phyloP scores from a whole-genome alignment of 1,140 invertebrate species.

The Thaumetopoea pityocampa region DNA sequence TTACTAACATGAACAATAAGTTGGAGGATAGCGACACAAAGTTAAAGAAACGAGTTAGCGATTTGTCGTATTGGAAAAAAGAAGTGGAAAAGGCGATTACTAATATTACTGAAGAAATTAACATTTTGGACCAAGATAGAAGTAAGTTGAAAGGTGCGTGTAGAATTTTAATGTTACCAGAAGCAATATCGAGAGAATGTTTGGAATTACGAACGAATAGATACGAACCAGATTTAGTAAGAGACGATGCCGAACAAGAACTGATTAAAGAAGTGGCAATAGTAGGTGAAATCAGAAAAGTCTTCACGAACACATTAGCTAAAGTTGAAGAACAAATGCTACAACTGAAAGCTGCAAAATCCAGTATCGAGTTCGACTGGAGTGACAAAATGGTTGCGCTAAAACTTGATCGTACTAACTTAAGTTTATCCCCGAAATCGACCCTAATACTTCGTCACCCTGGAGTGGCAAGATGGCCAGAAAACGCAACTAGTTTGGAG shows the following conservation, averaged over 20 bases:
- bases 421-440: slow-evolving; percentile 78
- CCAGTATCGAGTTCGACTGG: slow-evolving; percentile 89
- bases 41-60: slow-evolving; percentile 77
- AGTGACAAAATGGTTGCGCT: slow-evolving; percentile 89
- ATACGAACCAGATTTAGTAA: slow-evolving; percentile 86
- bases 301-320: slow-evolving; percentile 77
- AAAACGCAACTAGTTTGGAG: slow-evolving; percentile 81
- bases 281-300: slow-evolving; percentile 79
- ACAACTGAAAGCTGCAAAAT: slow-evolving; percentile 85
- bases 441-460: slow-evolving; percentile 80
- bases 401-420: slow-evolving; percentile 81
- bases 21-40: slow-evolving; percentile 78
- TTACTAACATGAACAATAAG: slow-evolving; percentile 77
- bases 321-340: slow-evolving; percentile 85
- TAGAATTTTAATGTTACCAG: slow-evolving; percentile 79
- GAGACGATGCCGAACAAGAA: slow-evolving; percentile 89
- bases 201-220: slow-evolving; percentile 85
- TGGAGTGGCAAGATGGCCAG: slow-evolving; percentile 82
- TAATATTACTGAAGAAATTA: slow-evolving; percentile 81
- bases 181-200: slow-evolving; percentile 83
- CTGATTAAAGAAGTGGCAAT: slow-evolving; percentile 84
- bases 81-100: slow-evolving; percentile 79
- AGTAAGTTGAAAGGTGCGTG: slow-evolving; percentile 79
- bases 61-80: slow-evolving; percentile 80
- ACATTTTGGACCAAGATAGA: slow-evolving; percentile 78